phyloP scores from a whole-genome alignment of 2,888 invertebrate genomes.

The Auanema sp. region DNA sequence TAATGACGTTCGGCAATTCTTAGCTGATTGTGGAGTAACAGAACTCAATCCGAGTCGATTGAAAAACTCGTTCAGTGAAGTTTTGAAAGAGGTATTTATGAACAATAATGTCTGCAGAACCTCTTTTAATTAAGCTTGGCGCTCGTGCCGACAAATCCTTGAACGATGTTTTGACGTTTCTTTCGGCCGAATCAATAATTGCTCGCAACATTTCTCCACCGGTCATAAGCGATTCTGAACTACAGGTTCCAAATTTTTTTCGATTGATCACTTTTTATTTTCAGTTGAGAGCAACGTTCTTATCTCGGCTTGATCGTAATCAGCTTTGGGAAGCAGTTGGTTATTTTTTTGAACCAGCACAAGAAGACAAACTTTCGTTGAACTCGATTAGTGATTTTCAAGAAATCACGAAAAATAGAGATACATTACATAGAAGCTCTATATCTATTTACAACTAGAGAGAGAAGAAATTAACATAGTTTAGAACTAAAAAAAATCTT shows the following conservation, averaged over 20 bases:
- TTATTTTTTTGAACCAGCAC: conserved; percentile 43
- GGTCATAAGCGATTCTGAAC: conserved; percentile 48
- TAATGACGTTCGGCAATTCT: conserved; percentile 42
- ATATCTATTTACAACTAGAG: not conserved
- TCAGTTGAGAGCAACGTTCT: conserved; percentile 59
- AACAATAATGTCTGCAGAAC: not conserved
- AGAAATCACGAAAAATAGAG: not conserved
- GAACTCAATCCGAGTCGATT: conserved; percentile 8
- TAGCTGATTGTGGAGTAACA: conserved; percentile 39
- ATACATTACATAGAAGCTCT: not conserved
- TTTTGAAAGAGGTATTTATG: not conserved
- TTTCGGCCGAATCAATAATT: conserved; percentile 59
- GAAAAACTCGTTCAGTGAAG: conserved; percentile 9
- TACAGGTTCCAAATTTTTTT: conserved; percentile 40
- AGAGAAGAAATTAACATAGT: not conserved
- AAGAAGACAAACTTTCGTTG: conserved; percentile 13
- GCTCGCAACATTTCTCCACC: conserved; percentile 38
- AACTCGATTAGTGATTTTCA: conserved; percentile 6
- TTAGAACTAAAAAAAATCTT: not conserved
- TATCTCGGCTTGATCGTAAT: conserved; percentile 49
- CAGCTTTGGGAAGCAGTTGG: conserved; percentile 49
- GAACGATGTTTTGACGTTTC: conserved; percentile 46
- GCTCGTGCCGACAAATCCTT: conserved; percentile 28
- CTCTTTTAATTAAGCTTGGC: conserved; percentile 11
- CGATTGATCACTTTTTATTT: conserved; percentile 17